phyloP scores from a whole-genome alignment of 2,797 vertebrate genomes.

The Sciaenops ocellatus region DNA sequence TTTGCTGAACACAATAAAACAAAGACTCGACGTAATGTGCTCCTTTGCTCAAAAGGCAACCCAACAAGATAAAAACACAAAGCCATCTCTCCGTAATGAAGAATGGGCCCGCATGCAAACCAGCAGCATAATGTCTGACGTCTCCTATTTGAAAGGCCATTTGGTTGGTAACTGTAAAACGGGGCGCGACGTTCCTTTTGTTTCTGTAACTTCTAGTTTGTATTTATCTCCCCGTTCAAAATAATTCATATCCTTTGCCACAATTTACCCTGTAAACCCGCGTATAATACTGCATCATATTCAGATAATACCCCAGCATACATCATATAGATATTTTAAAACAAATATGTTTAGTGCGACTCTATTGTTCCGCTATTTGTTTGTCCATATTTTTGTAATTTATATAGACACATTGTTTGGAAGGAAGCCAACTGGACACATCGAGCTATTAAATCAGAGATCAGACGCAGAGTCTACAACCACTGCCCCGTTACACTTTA shows the following conservation, averaged over 20 bases:
- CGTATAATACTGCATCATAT: slow-evolving; percentile 24
- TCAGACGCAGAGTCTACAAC: slow-evolving; percentile 6
- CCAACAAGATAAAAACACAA: slow-evolving; percentile 85
- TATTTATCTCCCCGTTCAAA: slow-evolving; percentile 46
- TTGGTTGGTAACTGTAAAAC: slow-evolving; percentile 66
- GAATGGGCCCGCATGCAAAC: slow-evolving; percentile 75
- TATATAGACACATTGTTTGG: not conserved
- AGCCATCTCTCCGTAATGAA: slow-evolving; percentile 74
- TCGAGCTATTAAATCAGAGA: slow-evolving; percentile 18
- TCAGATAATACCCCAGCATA: slow-evolving; percentile 26
- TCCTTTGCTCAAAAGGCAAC: slow-evolving; percentile 83
- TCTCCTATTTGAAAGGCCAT: slow-evolving; percentile 70
- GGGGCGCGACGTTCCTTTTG: slow-evolving; percentile 33
- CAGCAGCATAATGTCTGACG: slow-evolving; percentile 61
- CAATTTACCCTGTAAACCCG: slow-evolving; percentile 35
- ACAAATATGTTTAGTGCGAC: slow-evolving; percentile 9
- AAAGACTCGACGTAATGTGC: slow-evolving; percentile 85
- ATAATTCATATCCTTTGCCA: slow-evolving; percentile 49
- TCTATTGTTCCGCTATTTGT: slow-evolving; percentile 22
- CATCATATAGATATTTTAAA: slow-evolving; percentile 22
- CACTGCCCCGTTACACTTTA: not conserved
- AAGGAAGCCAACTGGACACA: slow-evolving; percentile 28
- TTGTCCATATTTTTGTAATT: not conserved
- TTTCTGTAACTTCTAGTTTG: slow-evolving; percentile 45
- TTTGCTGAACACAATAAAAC: slow-evolving; percentile 91